These are phyloP conservation scores for Drosophila rellima DNA, from an alignment of 2,888 invertebrate species.

Conservation along the genomic window DNA sequence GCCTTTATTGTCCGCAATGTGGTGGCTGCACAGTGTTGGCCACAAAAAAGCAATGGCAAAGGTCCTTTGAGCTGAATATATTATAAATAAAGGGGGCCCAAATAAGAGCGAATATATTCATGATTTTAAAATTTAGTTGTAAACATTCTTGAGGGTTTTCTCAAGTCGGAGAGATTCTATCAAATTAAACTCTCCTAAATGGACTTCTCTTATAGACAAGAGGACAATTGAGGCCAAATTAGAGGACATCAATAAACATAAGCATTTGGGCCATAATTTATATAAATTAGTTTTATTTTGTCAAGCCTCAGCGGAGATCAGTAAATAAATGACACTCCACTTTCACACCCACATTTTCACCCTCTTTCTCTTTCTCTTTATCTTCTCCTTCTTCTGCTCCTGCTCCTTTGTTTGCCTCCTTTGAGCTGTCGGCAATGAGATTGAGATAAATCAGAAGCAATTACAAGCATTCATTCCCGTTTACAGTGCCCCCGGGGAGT, in stretches of 20 bases:
- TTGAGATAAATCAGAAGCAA: constrained; percentile 76
- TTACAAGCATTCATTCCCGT: constrained; percentile 73
- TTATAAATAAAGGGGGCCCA: constrained; percentile 14
- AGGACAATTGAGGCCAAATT: constrained; percentile 41
- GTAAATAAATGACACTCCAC: constrained; percentile 59
- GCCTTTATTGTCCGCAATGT: constrained; percentile 65
- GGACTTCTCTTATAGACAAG: background rate
- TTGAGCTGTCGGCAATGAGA: constrained; percentile 48
- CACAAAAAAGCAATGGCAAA: constrained; percentile 43
- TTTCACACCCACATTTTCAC: constrained; percentile 1
- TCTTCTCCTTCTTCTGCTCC: background rate
- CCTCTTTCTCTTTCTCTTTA: background rate
- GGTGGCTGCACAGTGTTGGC: constrained; percentile 34
- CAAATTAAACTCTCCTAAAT: background rate
- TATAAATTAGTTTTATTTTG: constrained; percentile 67
- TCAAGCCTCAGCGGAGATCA: constrained; percentile 60
- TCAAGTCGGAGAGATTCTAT: constrained; percentile 16
- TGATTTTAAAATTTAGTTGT: constrained; percentile 34
- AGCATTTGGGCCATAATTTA: constrained; percentile 63
- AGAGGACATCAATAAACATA: constrained; percentile 59
- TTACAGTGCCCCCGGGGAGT: constrained; percentile 34
- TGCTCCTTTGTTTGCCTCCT: background rate
- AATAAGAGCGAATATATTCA: constrained; percentile 27
- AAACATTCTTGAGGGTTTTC: constrained; percentile 19
- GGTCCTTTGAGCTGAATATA: constrained; percentile 42